These are phyloP conservation scores for Glossosoma conforme DNA, from an alignment of 1,140 invertebrate species.

Conservation along the genomic window DNA sequence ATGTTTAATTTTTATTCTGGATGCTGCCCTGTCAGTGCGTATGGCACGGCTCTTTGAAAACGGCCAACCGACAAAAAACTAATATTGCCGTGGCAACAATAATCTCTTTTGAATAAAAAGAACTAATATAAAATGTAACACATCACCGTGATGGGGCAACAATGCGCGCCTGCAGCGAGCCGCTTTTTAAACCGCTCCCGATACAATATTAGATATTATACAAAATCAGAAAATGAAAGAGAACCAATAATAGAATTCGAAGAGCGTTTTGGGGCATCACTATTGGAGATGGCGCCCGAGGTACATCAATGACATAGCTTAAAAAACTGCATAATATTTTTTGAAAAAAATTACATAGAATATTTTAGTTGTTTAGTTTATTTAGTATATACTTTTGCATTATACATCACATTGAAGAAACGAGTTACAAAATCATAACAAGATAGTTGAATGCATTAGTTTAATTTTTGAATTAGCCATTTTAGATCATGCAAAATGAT, in stretches of 20 bases:
- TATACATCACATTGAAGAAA: too few species aligned
- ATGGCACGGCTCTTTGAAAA: slow-evolving; percentile 13
- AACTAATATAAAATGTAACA: slow-evolving; percentile 33
- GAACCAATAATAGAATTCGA: neutral
- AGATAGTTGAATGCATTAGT: too few species aligned
- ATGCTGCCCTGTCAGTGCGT: slow-evolving; percentile 5
- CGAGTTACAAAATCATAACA: too few species aligned
- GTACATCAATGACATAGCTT: too few species aligned
- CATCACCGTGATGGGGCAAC: slow-evolving; percentile 32
- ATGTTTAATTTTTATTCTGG: neutral
- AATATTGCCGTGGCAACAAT: slow-evolving; percentile 32
- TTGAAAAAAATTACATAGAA: too few species aligned
- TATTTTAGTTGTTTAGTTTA: too few species aligned
- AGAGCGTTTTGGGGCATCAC: neutral
- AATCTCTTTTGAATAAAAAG: slow-evolving; percentile 34
- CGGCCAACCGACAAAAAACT: slow-evolving; percentile 28
- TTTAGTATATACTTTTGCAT: too few species aligned
- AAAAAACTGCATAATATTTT: too few species aligned
- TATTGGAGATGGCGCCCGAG: too few species aligned
- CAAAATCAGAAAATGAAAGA: slow-evolving; percentile 1
- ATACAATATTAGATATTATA: slow-evolving; percentile 1
- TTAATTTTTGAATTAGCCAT: too few species aligned
- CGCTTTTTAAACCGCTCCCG: neutral
- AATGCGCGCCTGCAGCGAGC: slow-evolving; percentile 13
- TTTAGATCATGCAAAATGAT: too few species aligned